phyloP scores from a whole-genome alignment of 2,797 vertebrate species.

The Leucoraja ocellata region DNA sequence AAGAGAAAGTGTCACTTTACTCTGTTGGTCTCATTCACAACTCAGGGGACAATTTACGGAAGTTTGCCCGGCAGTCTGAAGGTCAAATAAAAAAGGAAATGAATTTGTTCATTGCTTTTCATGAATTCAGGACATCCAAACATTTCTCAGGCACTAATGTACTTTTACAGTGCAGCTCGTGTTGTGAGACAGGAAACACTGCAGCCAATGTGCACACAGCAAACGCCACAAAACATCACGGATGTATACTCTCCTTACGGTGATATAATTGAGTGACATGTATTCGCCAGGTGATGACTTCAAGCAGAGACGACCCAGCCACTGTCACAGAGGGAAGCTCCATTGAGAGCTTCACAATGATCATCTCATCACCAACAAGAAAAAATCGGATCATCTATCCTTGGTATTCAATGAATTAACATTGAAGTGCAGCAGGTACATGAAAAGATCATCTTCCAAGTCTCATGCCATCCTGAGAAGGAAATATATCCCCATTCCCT shows the following conservation, averaged over 20 bases:
- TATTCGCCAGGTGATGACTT: not conserved
- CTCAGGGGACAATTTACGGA: too few species aligned
- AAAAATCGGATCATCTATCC: too few species aligned
- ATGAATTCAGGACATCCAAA: not conserved
- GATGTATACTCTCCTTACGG: not conserved
- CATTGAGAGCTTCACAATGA: not conserved
- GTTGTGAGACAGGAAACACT: not conserved
- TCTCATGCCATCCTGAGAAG: too few species aligned
- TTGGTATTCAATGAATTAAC: not conserved
- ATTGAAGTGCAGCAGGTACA: too few species aligned
- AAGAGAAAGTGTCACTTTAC: too few species aligned
- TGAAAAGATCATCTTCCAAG: too few species aligned
- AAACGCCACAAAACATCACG: not conserved
- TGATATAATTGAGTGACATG: not conserved
- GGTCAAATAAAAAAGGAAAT: constrained; percentile 10
- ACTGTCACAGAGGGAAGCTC: not conserved
- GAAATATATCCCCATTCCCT: too few species aligned
- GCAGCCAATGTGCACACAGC: not conserved
- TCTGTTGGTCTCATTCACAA: too few species aligned
- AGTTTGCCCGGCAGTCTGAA: too few species aligned
- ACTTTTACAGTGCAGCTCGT: not conserved
- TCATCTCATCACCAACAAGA: too few species aligned
- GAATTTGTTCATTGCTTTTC: not conserved
- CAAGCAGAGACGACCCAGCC: not conserved
- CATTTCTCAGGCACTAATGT: not conserved